phyloP scores from a whole-genome alignment of 2,888 invertebrate species.

The Bursaphelenchus okinawaensis region DNA sequence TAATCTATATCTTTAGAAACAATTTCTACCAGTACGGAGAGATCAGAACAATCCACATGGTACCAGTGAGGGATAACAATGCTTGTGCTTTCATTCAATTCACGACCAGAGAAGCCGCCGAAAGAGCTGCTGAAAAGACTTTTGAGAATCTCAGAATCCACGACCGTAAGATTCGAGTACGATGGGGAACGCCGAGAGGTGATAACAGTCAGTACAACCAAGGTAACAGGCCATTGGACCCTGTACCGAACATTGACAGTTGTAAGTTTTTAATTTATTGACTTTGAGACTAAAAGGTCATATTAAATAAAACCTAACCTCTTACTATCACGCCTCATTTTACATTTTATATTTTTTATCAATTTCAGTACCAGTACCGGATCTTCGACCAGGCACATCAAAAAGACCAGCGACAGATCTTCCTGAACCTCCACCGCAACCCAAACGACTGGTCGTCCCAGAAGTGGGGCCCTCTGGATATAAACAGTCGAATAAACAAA shows the following conservation, averaged over 20 bases:
- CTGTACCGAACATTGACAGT: constrained; percentile 47
- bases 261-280: constrained; percentile 29
- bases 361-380: constrained; percentile 21
- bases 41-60: constrained; percentile 84
- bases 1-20: constrained; percentile 65
- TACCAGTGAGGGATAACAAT: constrained; percentile 72
- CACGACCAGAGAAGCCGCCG: constrained; percentile 80
- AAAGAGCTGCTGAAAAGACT: constrained; percentile 86
- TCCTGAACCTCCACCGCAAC: constrained; percentile 22
- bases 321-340: no score
- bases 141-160: constrained; percentile 68
- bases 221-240: constrained; percentile 32
- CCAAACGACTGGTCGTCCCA: constrained; percentile 22
- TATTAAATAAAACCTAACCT: no score
- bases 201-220: constrained; percentile 38
- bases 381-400: constrained; percentile 28
- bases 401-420: constrained; percentile 25
- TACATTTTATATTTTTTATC: no score
- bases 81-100: constrained; percentile 92
- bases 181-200: constrained; percentile 95
- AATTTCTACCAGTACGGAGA: constrained; percentile 99
- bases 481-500: not conserved
- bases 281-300: no score
- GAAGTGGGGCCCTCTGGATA: constrained; percentile 14
- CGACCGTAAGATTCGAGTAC: constrained; percentile 84